Conservation (phyloP, 2,888 invertebrate species). For the Cremastobaeus sp. region DNA sequence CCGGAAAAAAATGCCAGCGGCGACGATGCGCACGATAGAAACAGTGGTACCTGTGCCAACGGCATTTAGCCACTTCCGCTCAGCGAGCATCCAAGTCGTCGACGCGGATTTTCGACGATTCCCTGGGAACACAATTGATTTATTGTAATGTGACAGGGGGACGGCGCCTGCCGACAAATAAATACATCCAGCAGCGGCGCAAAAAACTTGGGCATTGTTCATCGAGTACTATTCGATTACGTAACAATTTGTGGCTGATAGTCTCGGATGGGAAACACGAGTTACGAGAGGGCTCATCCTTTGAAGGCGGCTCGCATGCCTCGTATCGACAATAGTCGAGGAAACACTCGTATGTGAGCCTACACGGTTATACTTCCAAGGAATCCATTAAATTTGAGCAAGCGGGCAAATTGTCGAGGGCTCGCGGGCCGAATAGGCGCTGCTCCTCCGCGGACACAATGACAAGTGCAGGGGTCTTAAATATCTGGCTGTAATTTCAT, state of each 20-base stretch:
- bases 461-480: conserved; percentile 19
- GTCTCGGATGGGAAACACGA: too few relatives aligned
- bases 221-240: conserved; percentile 21
- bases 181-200: background rate
- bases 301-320: background rate
- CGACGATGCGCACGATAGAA: conserved; percentile 64
- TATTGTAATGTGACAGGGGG: conserved; percentile 15
- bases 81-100: background rate
- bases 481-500: conserved; percentile 33
- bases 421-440: conserved; percentile 10
- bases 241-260: background rate
- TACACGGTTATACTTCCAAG: conserved; percentile 28
- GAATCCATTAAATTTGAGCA: conserved; percentile 28
- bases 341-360: background rate
- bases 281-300: too few relatives aligned
- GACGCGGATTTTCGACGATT: conserved; percentile 4
- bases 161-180: conserved; percentile 11
- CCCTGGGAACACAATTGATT: conserved; percentile 28
- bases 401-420: conserved; percentile 32
- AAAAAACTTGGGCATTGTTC: conserved; percentile 25
- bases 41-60: conserved; percentile 60
- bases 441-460: background rate
- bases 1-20: conserved; percentile 51
- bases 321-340: background rate
- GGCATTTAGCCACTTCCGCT: conserved; percentile 10